Base-by-base conservation (phyloP, 2,113 vertebrate genomes). In the Leptocoma aspasia region DNA sequence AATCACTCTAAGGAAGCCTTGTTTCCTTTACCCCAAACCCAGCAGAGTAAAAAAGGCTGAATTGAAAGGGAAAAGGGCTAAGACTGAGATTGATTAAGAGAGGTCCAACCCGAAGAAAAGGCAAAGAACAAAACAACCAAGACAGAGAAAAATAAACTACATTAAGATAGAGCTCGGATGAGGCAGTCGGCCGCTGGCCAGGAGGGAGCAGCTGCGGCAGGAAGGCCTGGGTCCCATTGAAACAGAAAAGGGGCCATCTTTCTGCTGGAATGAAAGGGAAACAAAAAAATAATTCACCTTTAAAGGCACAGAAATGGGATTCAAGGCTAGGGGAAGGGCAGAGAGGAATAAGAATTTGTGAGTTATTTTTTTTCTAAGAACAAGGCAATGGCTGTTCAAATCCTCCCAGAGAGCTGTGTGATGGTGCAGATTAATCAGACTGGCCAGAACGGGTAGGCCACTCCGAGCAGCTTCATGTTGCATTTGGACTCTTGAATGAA, bases 1-100 rank as follows among this genome's bases (percentile, higher is more conserved):
- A 94, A 89, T 95, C 76, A 45, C 30, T 90, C 89, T 90, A 89
- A 96, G 90, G 93, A 92, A 95, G 95, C 90, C 83, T 96, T 96
- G 94, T 96, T 96, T 90, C 95, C 72, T 45, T 84, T 86, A 78
- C 73, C 90, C 68, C 37, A 70, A 92, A 78, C 44, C 47, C 76
- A 57, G 80, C 81, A 83, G 13, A 78, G 69, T 37, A 93, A 82
- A 93, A 95, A 94, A 79, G 82, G 82, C 72, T 94, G 86, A 90
- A 93, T 83, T 97, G 94, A 95, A 93, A 93, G 64, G 57, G 53
- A 86, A 81, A 86, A 84, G 37, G 65, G 37, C 83, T 95, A 91
- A 95, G 77, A 96, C 95, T 96, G 94, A 95, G 91, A 84, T 53
- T 96, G 83, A 95, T 95, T 96, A 95, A 95, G 89, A 95, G 86